A percentile compares a stretch with the other conserved stretches of the same genome.
phyloP scores from a whole-genome alignment of 2,888 invertebrate genomes.

The Mythimna ferrago region DNA sequence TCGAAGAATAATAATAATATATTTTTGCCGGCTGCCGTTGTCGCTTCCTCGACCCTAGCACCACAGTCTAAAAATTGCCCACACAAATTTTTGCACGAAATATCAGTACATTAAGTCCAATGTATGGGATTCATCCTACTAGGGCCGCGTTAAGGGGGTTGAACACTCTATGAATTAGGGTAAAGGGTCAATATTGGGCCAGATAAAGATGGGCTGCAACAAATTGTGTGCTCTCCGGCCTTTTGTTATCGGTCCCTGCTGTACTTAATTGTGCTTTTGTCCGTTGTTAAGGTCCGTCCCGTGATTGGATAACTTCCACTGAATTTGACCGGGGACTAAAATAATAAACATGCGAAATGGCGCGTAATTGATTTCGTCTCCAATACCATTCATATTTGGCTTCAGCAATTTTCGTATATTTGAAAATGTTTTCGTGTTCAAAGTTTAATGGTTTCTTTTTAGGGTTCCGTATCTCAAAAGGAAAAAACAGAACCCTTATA shows the following conservation, averaged over 20 bases:
- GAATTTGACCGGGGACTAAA: conserved; percentile 75
- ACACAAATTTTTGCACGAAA: conserved; percentile 36
- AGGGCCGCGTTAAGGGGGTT: conserved; percentile 71
- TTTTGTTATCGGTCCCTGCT: conserved; percentile 88
- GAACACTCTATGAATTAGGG: conserved; percentile 85
- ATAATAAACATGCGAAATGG: conserved; percentile 72
- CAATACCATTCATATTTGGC: conserved; percentile 23
- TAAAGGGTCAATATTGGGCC: conserved; percentile 89
- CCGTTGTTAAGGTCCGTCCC: conserved; percentile 76
- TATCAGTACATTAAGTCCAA: conserved; percentile 58
- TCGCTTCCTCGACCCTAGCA: conserved; percentile 43
- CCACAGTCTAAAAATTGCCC: conserved; percentile 67
- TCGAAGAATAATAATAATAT: conserved; percentile 80
- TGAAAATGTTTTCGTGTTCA: neutral
- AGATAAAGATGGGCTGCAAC: conserved; percentile 90
- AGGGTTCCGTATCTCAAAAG: too few species aligned
- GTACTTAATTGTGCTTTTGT: conserved; percentile 90
- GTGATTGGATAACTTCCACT: conserved; percentile 80
- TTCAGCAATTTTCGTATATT: conserved; percentile 18
- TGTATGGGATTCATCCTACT: conserved; percentile 62
- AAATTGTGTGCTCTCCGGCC: conserved; percentile 87
- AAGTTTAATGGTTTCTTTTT: conserved; percentile 13
- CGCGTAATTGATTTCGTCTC: conserved; percentile 62
- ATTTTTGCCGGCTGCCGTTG: conserved; percentile 66
- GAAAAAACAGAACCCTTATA: too few species aligned